These are phyloP conservation scores for Tillus elongatus DNA, from an alignment of 2,888 invertebrate genomes.

Conservation along the genomic window DNA sequence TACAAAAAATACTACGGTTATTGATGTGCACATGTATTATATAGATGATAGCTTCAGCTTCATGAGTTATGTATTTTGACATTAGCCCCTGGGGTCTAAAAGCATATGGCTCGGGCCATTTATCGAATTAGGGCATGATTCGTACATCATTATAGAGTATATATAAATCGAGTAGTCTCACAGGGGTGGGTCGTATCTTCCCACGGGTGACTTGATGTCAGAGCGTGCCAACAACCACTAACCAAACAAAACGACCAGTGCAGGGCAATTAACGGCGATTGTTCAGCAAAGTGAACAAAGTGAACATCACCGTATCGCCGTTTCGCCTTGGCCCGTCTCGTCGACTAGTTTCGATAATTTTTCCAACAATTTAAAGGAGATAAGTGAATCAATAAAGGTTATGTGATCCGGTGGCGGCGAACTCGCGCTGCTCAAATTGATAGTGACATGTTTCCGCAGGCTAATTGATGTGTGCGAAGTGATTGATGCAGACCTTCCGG, in stretches of 20 bases:
- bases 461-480: conserved; percentile 44
- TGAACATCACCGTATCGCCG: no score
- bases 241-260: conserved; percentile 16
- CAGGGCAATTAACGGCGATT: conserved; percentile 18
- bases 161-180: conserved; percentile 7
- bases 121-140: conserved; percentile 31
- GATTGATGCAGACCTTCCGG: conserved; percentile 41
- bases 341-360: no score
- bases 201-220: conserved; percentile 21
- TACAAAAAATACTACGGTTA: no score
- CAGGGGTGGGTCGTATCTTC: conserved; percentile 17
- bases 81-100: conserved; percentile 18
- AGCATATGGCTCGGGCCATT: conserved; percentile 33
- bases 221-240: conserved; percentile 21
- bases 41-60: no score
- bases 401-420: conserved; percentile 36
- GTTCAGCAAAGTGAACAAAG: conserved; percentile 10
- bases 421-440: conserved; percentile 41
- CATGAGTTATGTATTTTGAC: conserved; percentile 12
- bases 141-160: conserved; percentile 20
- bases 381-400: conserved; percentile 13
- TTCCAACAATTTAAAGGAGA: conserved; percentile 1
- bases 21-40: no score
- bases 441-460: conserved; percentile 43
- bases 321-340: no score